Evolutionary conservation across 1,140 invertebrate genomes (phyloP), one percentile per base, ranked within the genome.

Genomic region (Formica exsecta): DNA sequence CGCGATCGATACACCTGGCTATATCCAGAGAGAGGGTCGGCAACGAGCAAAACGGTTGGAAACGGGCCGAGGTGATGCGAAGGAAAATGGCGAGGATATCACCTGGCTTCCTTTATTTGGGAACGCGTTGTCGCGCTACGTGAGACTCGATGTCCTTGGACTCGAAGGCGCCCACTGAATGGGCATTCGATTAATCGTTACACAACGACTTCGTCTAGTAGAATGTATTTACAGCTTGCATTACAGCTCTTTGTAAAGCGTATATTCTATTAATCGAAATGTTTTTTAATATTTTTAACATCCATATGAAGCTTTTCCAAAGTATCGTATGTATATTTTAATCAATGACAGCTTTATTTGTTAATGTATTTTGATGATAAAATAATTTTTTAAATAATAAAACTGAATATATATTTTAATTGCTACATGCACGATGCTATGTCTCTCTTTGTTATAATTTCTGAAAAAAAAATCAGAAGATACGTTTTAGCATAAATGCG

Each of bases 111-210:
- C 92, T 93, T 88, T 92, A 93, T 92, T 93, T 92, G 92, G 92
- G 65, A 86, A 48, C 87, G 79, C 90, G 87, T 87, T 71, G 81
- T 71, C 51, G 68, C 61, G 74, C 85, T 85, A 91, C 86, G 88
- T 68, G 88, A 90, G 80, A 92, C 89, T 64, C 71, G 92, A 36
- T 91, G 91, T 94, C 93, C 93, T 94, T 94, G 93, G 90, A 87
- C 90, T 91, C 84, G 71, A 89, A 92, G 64, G 75, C 90, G 87
- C 88, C 85, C 85, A 86, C 87, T 92, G 83, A 88, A 91, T 89
- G 85, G 71, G 5, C 66, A 83, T 48, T 65, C 83, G 87, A 38
- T 16, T 85, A 91, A 89, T 88, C 38, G 64, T 93, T 93, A 85
- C 89, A 87, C 83, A 92, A 92, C 57, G 32, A 65, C 3, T 48